These are phyloP conservation scores for Cantharis rustica DNA, from an alignment of 2,888 invertebrate genomes.

Conservation along the genomic window DNA sequence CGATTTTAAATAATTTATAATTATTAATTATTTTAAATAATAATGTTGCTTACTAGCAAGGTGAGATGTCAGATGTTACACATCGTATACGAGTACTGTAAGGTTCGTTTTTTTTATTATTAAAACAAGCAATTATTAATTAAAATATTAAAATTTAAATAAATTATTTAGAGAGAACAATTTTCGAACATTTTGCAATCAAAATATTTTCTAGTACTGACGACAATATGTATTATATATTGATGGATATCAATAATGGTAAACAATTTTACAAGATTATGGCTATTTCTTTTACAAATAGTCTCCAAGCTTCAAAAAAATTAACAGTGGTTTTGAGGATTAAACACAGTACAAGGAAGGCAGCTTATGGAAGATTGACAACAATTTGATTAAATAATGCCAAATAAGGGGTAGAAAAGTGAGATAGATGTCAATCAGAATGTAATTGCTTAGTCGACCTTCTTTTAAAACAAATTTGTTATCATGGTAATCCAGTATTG, in stretches of 20 bases:
- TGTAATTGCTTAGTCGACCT: neutral
- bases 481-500: neutral
- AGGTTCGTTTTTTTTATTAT: too few relatives aligned
- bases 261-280: neutral
- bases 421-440: neutral
- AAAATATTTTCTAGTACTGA: neutral
- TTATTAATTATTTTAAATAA: too few relatives aligned
- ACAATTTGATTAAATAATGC: neutral
- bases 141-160: too few relatives aligned
- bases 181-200: too few relatives aligned
- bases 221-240: neutral
- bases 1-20: too few relatives aligned
- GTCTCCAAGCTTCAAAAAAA: neutral
- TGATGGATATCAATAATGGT: neutral
- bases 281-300: neutral
- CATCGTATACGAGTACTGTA: too few relatives aligned
- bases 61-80: too few relatives aligned
- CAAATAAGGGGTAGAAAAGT: neutral
- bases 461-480: neutral
- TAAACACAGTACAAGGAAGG: neutral
- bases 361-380: neutral
- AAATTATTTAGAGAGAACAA: too few relatives aligned
- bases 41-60: too few relatives aligned
- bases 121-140: too few relatives aligned
- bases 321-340: neutral